phyloP scores from a whole-genome alignment of 2,797 vertebrate genomes.

The Rhadinocentrus ornatus region DNA sequence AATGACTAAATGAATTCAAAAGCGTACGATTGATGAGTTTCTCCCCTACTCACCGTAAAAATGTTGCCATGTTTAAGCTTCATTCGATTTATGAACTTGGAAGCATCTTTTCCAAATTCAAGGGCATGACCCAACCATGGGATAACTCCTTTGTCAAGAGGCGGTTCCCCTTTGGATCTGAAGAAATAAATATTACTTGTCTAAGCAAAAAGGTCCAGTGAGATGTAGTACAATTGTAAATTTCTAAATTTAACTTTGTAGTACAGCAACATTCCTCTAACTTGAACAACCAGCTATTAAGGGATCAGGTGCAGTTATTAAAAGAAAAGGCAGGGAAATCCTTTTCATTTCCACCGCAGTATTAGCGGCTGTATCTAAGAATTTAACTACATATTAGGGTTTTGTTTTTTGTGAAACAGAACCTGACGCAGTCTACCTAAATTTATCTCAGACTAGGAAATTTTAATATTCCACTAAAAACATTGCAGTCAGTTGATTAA shows the following conservation, averaged over 20 bases:
- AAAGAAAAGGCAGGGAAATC: not conserved
- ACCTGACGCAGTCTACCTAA: too few species aligned
- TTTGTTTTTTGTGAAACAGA: too few species aligned
- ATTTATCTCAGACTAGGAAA: too few species aligned
- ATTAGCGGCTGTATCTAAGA: not conserved
- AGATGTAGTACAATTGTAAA: not conserved
- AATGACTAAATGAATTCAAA: not conserved
- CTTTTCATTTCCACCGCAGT: not conserved
- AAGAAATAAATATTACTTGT: not conserved
- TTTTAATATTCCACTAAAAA: too few species aligned
- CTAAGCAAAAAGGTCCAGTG: constrained; percentile 1
- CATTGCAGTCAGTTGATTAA: not conserved
- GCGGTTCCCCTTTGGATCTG: constrained; percentile 86
- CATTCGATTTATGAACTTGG: constrained; percentile 87
- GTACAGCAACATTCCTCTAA: constrained; percentile 46
- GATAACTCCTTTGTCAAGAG: constrained; percentile 86
- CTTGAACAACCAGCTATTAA: not conserved
- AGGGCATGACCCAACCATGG: constrained; percentile 91
- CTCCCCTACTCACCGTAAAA: constrained; percentile 85
- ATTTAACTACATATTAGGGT: too few species aligned
- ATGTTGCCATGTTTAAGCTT: constrained; percentile 89
- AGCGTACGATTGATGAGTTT: not conserved
- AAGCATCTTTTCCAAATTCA: constrained; percentile 88
- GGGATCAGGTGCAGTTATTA: not conserved
- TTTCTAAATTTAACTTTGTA: not conserved